Evolutionary conservation across 2,113 vertebrate genomes (phyloP).

Genomic region (Calonectris borealis): DNA sequence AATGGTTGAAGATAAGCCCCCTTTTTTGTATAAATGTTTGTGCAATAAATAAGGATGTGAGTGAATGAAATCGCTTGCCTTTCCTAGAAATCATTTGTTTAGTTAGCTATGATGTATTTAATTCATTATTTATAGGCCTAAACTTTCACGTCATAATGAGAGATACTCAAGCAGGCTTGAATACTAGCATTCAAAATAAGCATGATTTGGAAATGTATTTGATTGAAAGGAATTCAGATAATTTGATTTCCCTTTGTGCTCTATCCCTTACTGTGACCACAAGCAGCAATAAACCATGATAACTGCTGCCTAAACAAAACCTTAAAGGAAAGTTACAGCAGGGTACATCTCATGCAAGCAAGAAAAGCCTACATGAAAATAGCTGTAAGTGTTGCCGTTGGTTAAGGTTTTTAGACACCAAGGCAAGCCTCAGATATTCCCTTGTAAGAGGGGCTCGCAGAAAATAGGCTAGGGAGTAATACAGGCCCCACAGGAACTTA

Average conservation of each 20-base stretch:
- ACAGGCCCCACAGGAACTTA: not conserved
- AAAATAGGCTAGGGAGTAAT: slow-evolving; percentile 14
- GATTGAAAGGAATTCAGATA: not conserved
- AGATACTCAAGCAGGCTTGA: not conserved
- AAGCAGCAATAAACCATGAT: not conserved
- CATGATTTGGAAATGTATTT: not conserved
- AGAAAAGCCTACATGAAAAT: not conserved
- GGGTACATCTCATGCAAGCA: not conserved
- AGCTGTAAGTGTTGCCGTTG: not conserved
- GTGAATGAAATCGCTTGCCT: not conserved
- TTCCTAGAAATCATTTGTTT: not conserved
- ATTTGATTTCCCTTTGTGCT: not conserved
- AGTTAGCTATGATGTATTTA: not conserved
- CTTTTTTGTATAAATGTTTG: not conserved
- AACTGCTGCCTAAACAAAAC: not conserved
- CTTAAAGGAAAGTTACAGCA: not conserved
- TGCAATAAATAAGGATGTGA: not conserved
- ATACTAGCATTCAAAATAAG: not conserved
- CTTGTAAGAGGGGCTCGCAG: not conserved
- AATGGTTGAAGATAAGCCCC: not conserved
- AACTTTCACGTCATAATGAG: not conserved
- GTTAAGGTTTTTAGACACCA: not conserved
- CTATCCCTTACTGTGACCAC: not conserved
- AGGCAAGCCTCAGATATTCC: not conserved
- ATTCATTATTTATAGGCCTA: not conserved